phyloP scores from a whole-genome alignment of 2,113 vertebrate species.

The Tauraco erythrolophus region DNA sequence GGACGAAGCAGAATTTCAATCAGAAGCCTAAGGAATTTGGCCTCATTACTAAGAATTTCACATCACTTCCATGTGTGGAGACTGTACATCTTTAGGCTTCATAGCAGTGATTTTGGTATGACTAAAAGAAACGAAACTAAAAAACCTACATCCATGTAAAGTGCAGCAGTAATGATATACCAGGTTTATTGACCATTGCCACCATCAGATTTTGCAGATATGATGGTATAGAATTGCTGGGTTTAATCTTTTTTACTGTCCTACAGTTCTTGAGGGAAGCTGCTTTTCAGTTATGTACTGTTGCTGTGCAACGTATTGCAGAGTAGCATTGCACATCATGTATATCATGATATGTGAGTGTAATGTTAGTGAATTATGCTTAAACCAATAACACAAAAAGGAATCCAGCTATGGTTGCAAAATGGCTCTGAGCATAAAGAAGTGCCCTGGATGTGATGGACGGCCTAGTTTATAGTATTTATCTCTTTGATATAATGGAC shows the following conservation, averaged over 20 bases:
- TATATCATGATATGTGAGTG: conserved; percentile 57
- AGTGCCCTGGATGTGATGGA: conserved; percentile 24
- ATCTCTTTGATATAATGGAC: conserved; percentile 9
- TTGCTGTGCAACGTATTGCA: conserved; percentile 69
- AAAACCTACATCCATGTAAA: background rate
- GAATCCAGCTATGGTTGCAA: background rate
- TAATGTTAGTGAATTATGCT: conserved; percentile 27
- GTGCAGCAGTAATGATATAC: conserved; percentile 3
- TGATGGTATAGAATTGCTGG: background rate
- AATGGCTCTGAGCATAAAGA: conserved; percentile 18
- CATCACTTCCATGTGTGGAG: background rate
- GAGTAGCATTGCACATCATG: conserved; percentile 73
- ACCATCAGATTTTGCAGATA: background rate
- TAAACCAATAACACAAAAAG: background rate
- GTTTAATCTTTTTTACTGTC: conserved; percentile 44
- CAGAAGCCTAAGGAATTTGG: conserved; percentile 79
- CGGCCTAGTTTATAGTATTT: conserved; percentile 53
- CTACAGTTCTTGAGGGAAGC: conserved; percentile 57
- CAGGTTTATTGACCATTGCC: background rate
- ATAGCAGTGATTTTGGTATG: background rate
- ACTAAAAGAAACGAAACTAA: background rate
- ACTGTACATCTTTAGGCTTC: background rate
- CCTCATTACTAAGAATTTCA: background rate
- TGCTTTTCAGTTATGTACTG: conserved; percentile 68
- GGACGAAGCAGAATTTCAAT: conserved; percentile 80